Base-by-base conservation (phyloP, 2,113 vertebrate species). In the Chloroceryle aenea region DNA sequence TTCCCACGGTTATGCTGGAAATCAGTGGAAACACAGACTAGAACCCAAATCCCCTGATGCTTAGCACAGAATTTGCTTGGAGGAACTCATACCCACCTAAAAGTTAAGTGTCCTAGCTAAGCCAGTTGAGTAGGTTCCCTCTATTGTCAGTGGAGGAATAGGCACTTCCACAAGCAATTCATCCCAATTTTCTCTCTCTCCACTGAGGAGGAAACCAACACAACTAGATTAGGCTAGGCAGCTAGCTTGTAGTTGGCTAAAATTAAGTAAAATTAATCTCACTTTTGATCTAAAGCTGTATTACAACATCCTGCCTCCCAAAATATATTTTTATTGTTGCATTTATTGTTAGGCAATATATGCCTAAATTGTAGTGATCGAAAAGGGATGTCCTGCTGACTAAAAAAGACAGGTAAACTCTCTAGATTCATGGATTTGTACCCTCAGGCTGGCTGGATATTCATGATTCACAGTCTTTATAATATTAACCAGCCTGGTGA, bases 401-500 rank as follows among this genome's bases (percentile, higher is more conserved):
- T 94, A 67, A 88, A 71, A 87, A 72, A 93, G 92, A 90, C 86
- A 95, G 93, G 95, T 95, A 88, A 93, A 93, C 87, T 91, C 72
- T 34, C 75, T 61, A 90, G 87, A 94, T 86, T 93, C 87, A 92
- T 80, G 90, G 79, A 80, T 90, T 74, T 88, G 76, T 94, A 92
- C 83, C 95, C 88, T 88, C 72, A 84, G 93, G 96, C 95, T 91
- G 50, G 29, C 40, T 94, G 67, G 82, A 81, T 89, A 91, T 75
- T 95, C 85, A 93, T 92, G 83, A 87, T 89, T 93, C 92, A 95
- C 29, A 85, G 76, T 69, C 83, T 93, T 96, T 91, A 93, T 94
- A 96, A 82, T 93, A 95, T 95, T 97, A 97, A 96, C 92, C 86
- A 96, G 87, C 42, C 86, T 71, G 64, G 93, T 93, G 93, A 91